Conservation (phyloP, 1,140 invertebrate species). For the Euura lappo region DNA sequence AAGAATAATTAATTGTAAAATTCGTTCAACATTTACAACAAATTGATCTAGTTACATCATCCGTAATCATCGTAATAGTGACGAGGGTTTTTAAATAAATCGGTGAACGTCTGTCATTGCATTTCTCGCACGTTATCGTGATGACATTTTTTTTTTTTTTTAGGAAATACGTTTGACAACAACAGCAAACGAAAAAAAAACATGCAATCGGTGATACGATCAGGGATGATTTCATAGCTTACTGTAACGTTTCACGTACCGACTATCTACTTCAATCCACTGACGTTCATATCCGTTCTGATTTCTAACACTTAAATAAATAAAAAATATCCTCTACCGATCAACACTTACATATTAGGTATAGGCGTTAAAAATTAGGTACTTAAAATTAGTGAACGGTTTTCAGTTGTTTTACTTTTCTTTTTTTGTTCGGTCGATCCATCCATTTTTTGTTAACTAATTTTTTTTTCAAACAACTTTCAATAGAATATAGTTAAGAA, state of each 20-base stretch:
- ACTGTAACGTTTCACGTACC: too few species aligned
- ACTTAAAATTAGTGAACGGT: not conserved
- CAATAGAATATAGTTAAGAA: not conserved
- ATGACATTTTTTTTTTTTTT: not conserved
- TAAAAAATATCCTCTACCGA: slow-evolving; percentile 7
- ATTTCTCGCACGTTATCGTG: not conserved
- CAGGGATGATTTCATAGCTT: not conserved
- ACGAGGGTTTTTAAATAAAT: not conserved
- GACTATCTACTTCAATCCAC: not conserved
- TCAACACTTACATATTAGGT: not conserved
- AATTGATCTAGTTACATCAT: slow-evolving; percentile 26
- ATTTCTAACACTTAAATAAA: not conserved
- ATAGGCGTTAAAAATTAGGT: not conserved
- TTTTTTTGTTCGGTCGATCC: too few species aligned
- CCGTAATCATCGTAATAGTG: not conserved
- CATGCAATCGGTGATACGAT: not conserved
- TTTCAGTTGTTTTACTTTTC: not conserved
- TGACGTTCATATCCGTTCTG: not conserved
- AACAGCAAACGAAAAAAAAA: not conserved
- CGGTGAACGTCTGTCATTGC: not conserved
- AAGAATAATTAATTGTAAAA: slow-evolving; percentile 43
- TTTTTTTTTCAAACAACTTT: not conserved
- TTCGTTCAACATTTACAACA: slow-evolving; percentile 41
- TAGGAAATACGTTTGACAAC: not conserved
- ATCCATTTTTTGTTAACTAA: too few species aligned